Base-by-base conservation (phyloP, 92 coral and sea anemone species). In the Isaurus tuberculatus region DNA sequence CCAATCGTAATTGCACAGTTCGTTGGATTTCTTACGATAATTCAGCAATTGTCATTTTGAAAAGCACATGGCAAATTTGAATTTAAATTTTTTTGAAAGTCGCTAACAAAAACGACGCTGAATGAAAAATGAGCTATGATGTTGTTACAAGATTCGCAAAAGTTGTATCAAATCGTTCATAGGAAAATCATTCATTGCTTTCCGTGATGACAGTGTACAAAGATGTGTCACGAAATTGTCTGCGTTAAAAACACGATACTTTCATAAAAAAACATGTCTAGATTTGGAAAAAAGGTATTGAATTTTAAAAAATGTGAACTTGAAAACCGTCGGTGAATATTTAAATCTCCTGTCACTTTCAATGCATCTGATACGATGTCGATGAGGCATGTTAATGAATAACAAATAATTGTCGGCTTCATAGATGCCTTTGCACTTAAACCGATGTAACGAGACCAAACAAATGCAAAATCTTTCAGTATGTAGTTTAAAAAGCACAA, bases 401-500 rank as follows among this genome's bases (percentile, higher is more conserved):
- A 3, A 46, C 22, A 7, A 2, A 20, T n/a, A 4, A 7, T 57
- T 23, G 8, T 0, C n/a, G 48, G 8, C 36, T 22, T 5, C 28
- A 57, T 20, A 14, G 53, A 77, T 77, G 57, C 82, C 82, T 58
- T 77, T 34, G 53, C 70, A 77, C 32, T 58, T 22, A n/a, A n/a
- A 26, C 22, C 11, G 49, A 77, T 2, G 14, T 10, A 40, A 20
- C 3, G 27, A 30, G 30, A 60, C 20, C 82, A 58, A 57, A 36
- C 3, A 27, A 31, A 0, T 36, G 48, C 27, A 11, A 3, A 33
- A 77, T 55, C 23, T 2, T 3, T 23, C 26, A 77, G 14, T 1
- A 57, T 23, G 31, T 14, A 2, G 11, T 77, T 26, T 23, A 0
- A 8, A 77, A 70, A 33, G 15, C 22, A 34, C 40, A 28, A 11